Percentiles rank a stretch among this genome's conserved stretches.
Conservation (phyloP, 2,888 invertebrate species). For the Plagiodera versicolora region DNA sequence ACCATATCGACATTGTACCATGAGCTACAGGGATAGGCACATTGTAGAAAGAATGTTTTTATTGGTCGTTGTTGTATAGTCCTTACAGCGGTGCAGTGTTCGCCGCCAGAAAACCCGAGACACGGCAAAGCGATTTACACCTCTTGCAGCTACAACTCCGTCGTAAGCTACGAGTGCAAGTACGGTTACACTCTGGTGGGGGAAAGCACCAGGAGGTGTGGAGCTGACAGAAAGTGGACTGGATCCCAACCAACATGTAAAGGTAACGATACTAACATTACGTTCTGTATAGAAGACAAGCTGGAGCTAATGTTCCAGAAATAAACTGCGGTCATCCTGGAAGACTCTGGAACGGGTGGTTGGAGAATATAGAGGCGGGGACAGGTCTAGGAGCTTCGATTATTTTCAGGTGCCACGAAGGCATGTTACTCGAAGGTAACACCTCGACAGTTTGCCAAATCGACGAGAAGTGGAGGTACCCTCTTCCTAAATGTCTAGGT, state of each 20-base stretch:
- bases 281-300: neutral
- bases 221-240: conserved; percentile 93
- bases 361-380: conserved; percentile 85
- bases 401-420: conserved; percentile 90
- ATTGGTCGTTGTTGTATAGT: conserved; percentile 53
- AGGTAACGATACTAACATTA: conserved; percentile 61
- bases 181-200: conserved; percentile 92
- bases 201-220: conserved; percentile 86
- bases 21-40: neutral
- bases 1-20: too few species aligned
- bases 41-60: conserved; percentile 28
- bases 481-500: conserved; percentile 89
- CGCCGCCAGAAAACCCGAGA: conserved; percentile 86
- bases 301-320: conserved; percentile 61
- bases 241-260: conserved; percentile 90
- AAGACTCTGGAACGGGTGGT: conserved; percentile 93
- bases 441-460: conserved; percentile 90
- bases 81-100: conserved; percentile 93
- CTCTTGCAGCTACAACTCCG: conserved; percentile 91
- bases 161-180: conserved; percentile 94
- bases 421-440: conserved; percentile 86
- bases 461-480: conserved; percentile 94
- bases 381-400: conserved; percentile 90
- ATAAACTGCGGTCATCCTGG: conserved; percentile 97
- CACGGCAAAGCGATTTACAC: conserved; percentile 93